Base-by-base conservation (phyloP, 2,888 invertebrate genomes). In the Rosalia funebris region DNA sequence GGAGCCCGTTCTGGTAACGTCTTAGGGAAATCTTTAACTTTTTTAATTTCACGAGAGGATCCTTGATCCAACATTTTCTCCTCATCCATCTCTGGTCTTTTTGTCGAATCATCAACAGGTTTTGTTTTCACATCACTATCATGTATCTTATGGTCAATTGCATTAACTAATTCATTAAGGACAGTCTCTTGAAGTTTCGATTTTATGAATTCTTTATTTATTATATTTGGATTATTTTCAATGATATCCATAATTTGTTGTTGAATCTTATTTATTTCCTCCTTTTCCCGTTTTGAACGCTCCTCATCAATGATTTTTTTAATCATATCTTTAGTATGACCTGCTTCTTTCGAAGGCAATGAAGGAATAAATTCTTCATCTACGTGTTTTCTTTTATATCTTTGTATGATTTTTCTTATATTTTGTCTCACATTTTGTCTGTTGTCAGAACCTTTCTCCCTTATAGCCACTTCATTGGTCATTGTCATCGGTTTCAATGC, bases 181-280 rank as follows among this genome's bases (percentile, higher is more conserved):
- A 80, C 75, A 11, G 76, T 75, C 46, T 77, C 74, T 53, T 63
- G 81, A 72, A 78, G 79, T 80, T 72, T 84, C 68, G 73, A 79
- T 76, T 77, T 85, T 75, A 76, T 84, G 75, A 69, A 81, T 76
- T 77, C 81, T 76, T 77, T 84, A 78, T 64, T 85, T 60, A 74
- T 82, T 79, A 79, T 84, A 77, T 79, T 85, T 72, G 68, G 84
- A 81, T 73, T 84, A 73, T 68, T 83, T 71, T 79, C 82, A 71
- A 78, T 84, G 71, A 78, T 84, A 63, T 80, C 84, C 75, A 79
- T 82, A 76, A 76, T 83, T 75, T 77, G 83, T 73, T 62, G 78
- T 77, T 75, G 84, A 65, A 80, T 83, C 79, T 82, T 84, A 74
- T 56, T 77, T 67, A 66, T 81, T 74, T 83, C 82, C 59, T 85